These are phyloP conservation scores for Macrostomum lignano DNA, from an alignment of 1,140 invertebrate genomes.

Conservation along the genomic window DNA sequence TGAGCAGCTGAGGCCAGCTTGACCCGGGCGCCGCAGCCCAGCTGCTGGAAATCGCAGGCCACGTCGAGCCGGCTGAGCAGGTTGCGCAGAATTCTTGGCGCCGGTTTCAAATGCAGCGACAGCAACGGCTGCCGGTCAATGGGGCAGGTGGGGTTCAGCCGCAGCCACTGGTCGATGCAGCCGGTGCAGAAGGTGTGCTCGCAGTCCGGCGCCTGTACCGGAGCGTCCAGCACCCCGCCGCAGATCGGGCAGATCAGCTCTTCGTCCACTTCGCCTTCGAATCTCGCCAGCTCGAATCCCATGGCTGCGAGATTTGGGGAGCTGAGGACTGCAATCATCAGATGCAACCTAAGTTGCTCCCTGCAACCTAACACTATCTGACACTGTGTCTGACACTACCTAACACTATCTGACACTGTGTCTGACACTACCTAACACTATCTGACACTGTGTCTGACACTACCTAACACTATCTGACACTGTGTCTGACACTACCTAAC, in stretches of 20 bases:
- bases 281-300: constrained; percentile 60
- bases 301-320: no score
- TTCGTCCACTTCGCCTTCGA: constrained; percentile 63
- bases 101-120: constrained; percentile 50
- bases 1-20: constrained; percentile 39
- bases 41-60: constrained; percentile 54
- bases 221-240: constrained; percentile 57
- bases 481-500: no score
- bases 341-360: no score
- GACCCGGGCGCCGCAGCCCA: constrained; percentile 52
- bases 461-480: no score
- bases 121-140: constrained; percentile 62
- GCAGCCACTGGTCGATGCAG: constrained; percentile 77
- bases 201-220: constrained; percentile 61
- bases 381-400: no score
- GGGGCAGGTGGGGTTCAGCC: constrained; percentile 62
- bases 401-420: no score
- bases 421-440: no score
- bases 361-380: no score
- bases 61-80: constrained; percentile 56
- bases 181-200: constrained; percentile 75
- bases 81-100: constrained; percentile 65
- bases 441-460: no score
- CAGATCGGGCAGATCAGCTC: constrained; percentile 69
- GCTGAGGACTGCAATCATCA: no score